phyloP scores from a whole-genome alignment of 2,797 vertebrate species.

The Falco cherrug region DNA sequence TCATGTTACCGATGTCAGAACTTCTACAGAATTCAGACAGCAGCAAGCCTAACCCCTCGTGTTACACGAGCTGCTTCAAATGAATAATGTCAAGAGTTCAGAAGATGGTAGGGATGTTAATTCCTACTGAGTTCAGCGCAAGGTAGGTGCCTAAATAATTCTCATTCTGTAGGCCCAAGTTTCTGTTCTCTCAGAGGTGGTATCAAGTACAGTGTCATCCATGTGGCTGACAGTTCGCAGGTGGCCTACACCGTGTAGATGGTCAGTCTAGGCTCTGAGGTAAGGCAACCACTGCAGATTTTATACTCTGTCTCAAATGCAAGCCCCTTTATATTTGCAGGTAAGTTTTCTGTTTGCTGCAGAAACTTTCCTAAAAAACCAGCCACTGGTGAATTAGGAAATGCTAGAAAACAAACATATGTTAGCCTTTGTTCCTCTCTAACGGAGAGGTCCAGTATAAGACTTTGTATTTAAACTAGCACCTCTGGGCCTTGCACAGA shows the following conservation, averaged over 20 bases:
- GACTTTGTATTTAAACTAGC: not conserved
- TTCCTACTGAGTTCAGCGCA: not conserved
- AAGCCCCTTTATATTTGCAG: not conserved
- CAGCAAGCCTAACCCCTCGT: not conserved
- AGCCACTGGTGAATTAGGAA: not conserved
- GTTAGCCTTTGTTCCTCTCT: not conserved
- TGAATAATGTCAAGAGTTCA: not conserved
- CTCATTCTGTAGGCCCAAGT: not conserved
- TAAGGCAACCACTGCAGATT: not conserved
- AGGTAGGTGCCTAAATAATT: not conserved
- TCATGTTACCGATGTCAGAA: not conserved
- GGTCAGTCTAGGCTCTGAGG: not conserved
- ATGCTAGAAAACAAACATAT: not conserved
- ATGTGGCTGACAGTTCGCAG: not conserved
- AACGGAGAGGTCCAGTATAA: not conserved
- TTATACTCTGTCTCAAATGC: not conserved
- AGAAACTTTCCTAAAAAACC: not conserved
- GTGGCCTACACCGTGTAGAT: not conserved
- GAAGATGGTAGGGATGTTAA: not conserved
- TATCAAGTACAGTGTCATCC: not conserved
- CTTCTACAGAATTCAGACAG: not conserved
- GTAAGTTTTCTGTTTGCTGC: not conserved
- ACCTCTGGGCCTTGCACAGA: not conserved
- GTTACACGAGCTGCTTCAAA: not conserved
- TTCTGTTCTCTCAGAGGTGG: not conserved